Conservation (phyloP, 1,140 invertebrate genomes). For the Heterodera carotae region DNA sequence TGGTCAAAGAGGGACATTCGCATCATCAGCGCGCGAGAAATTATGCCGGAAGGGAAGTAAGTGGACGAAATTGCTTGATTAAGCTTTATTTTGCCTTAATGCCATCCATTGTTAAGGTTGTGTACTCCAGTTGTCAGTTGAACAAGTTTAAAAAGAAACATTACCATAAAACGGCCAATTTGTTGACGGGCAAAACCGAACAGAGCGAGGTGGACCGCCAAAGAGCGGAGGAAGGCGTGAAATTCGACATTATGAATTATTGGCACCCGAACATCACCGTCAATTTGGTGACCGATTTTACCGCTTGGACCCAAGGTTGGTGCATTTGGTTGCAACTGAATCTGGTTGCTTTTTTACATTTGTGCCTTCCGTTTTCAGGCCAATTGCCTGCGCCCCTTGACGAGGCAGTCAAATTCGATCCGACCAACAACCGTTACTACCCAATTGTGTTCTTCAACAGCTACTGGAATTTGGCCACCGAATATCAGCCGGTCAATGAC, state of each 20-base stretch:
- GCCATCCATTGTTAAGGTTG: slow-evolving; percentile 1
- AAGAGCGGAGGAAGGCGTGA: slow-evolving; percentile 76
- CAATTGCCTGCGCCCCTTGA: slow-evolving; percentile 54
- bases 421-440: slow-evolving; percentile 68
- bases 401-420: slow-evolving; percentile 78
- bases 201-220: slow-evolving; percentile 66
- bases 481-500: slow-evolving; percentile 85
- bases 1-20: slow-evolving; percentile 79
- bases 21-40: slow-evolving; percentile 75
- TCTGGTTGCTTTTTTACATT: slow-evolving; percentile 66
- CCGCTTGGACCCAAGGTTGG: slow-evolving; percentile 84
- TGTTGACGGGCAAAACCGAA: slow-evolving; percentile 78
- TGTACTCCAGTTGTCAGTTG: slow-evolving; percentile 67
- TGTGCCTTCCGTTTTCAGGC: slow-evolving; percentile 39
- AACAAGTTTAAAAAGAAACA: slow-evolving; percentile 89
- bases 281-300: slow-evolving; percentile 90
- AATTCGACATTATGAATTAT: slow-evolving; percentile 87
- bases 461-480: slow-evolving; percentile 77
- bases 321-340: too few relatives aligned
- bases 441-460: slow-evolving; percentile 79
- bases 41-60: slow-evolving; percentile 74
- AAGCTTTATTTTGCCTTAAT: neutral
- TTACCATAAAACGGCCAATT: slow-evolving; percentile 86
- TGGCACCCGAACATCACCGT: slow-evolving; percentile 99
- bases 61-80: slow-evolving; percentile 75